phyloP scores from a whole-genome alignment of 2,888 invertebrate species.

The Listrodromus nycthemerus region DNA sequence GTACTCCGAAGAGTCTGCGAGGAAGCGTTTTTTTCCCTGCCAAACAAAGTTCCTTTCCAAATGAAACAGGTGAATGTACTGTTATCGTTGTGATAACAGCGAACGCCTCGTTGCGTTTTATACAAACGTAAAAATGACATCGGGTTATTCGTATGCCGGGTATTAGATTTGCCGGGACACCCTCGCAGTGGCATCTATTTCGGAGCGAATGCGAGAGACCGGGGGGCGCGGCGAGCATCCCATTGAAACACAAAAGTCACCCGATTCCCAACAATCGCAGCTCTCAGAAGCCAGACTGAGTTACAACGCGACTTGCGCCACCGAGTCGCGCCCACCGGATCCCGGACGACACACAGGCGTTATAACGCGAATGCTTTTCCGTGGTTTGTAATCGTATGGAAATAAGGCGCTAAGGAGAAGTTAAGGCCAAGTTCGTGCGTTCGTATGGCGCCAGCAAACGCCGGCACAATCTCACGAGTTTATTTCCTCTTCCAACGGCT shows the following conservation, averaged over 20 bases:
- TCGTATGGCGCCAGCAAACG: conserved; percentile 74
- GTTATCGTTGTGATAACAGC: conserved; percentile 52
- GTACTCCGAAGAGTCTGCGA: background rate
- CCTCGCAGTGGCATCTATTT: conserved; percentile 15
- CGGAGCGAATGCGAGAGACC: background rate
- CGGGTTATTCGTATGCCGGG: conserved; percentile 44
- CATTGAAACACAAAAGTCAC: conserved; percentile 65
- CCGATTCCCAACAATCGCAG: conserved; percentile 61
- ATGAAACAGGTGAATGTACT: conserved; percentile 65
- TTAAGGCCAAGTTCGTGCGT: conserved; percentile 75
- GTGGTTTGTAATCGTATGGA: conserved; percentile 79
- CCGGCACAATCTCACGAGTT: conserved; percentile 50
- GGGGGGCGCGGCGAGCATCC: background rate
- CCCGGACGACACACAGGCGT: conserved; percentile 55
- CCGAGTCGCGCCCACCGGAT: conserved; percentile 69
- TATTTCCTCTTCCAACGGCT: conserved; percentile 21
- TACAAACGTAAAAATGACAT: conserved; percentile 60
- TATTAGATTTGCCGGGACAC: conserved; percentile 57
- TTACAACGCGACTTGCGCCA: conserved; percentile 71
- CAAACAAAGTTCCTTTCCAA: conserved; percentile 48
- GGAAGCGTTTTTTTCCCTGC: conserved; percentile 4
- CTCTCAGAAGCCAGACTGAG: conserved; percentile 65
- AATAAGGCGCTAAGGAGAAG: conserved; percentile 79
- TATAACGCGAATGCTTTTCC: conserved; percentile 70
- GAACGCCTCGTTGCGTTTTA: conserved; percentile 62